Percentiles rank a stretch among this genome's conserved stretches.
phyloP scores from a whole-genome alignment of 1,140 invertebrate species.

The Leptopilina clavipes region DNA sequence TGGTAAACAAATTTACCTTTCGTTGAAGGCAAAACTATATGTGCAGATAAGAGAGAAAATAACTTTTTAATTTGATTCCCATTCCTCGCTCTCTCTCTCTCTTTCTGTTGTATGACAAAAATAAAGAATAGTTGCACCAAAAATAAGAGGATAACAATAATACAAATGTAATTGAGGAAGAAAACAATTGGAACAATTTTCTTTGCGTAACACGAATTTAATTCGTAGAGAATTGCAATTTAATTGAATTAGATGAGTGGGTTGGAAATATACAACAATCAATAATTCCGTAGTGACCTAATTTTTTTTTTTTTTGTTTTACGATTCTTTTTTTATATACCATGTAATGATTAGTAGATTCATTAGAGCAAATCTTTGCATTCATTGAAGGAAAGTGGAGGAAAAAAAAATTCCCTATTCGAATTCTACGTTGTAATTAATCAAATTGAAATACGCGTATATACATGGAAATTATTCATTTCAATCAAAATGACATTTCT shows the following conservation, averaged over 20 bases:
- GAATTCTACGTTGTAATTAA: not conserved
- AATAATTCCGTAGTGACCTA: not conserved
- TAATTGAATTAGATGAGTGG: conserved; percentile 33
- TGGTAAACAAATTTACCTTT: no score
- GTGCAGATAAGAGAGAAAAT: no score
- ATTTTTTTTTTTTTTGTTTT: not conserved
- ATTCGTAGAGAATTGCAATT: conserved; percentile 29
- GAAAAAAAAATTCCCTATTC: not conserved
- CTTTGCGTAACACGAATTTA: no score
- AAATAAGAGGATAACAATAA: no score
- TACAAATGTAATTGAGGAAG: no score
- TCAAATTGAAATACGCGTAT: not conserved
- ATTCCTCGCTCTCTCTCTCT: no score
- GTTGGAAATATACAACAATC: conserved; percentile 20
- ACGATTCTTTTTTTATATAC: not conserved
- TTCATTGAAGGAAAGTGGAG: not conserved
- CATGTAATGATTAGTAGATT: not conserved
- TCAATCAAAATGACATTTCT: not conserved
- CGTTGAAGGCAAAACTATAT: no score
- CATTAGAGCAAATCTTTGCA: not conserved
- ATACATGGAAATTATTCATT: no score
- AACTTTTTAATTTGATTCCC: no score
- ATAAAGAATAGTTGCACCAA: no score
- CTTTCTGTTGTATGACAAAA: no score
- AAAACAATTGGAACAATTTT: no score